Percentiles rank a stretch among this genome's conserved stretches.
phyloP scores from a whole-genome alignment of 2,113 vertebrate genomes.

The Ranitomeya imitator region DNA sequence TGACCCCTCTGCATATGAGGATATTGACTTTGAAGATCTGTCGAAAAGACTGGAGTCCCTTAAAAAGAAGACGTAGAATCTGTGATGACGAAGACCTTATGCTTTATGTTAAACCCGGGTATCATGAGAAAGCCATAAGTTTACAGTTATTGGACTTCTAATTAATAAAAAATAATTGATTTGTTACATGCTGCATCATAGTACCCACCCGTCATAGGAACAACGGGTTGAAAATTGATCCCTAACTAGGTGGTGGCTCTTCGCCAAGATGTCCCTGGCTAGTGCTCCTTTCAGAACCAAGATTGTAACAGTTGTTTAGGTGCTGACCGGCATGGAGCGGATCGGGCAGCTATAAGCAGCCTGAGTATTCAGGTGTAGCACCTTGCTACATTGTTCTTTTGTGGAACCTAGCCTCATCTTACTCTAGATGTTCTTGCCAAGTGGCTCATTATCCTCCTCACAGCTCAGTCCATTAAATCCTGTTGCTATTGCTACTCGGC shows the following conservation, averaged over 20 bases:
- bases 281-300: background rate
- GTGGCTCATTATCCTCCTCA: no score
- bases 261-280: background rate
- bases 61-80: slow-evolving; percentile 40
- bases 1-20: slow-evolving; percentile 33
- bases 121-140: background rate
- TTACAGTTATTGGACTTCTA: background rate
- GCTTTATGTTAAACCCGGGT: background rate
- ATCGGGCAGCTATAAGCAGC: no score
- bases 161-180: background rate
- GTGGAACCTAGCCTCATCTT: no score
- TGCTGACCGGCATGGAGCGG: no score
- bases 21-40: slow-evolving; percentile 55
- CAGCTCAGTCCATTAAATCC: no score
- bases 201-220: background rate
- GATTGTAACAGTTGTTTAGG: background rate
- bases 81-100: background rate
- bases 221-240: background rate
- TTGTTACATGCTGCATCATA: background rate
- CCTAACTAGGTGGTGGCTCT: background rate
- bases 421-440: no score
- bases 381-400: no score
- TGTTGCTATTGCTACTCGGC: no score
- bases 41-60: slow-evolving; percentile 41
- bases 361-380: no score